Evolutionary conservation across 92 coral and sea anemone genomes (phyloP).

Genomic region (Phymanthus crucifer): DNA sequence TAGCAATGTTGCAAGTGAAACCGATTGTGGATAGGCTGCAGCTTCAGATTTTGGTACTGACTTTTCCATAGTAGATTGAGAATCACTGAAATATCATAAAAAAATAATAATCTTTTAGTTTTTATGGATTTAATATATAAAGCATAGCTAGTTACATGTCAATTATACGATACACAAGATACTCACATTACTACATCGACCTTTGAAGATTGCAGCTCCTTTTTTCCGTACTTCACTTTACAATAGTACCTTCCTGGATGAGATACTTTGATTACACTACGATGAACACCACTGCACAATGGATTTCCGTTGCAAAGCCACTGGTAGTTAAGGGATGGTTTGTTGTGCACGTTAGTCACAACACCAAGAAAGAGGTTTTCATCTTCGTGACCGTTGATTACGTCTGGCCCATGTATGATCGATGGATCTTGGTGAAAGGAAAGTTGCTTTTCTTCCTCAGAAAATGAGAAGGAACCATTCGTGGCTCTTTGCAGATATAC

Average conservation of each 20-base stretch:
- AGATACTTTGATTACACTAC: background rate
- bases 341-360: conserved; percentile 18
- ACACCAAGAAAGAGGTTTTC: conserved; percentile 21
- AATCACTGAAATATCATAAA: conserved; percentile 5
- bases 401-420: conserved; percentile 11
- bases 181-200: background rate
- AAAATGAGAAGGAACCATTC: conserved; percentile 15
- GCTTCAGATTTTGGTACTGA: background rate
- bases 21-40: background rate
- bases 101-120: background rate
- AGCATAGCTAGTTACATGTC: no score
- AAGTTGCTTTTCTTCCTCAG: background rate
- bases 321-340: conserved; percentile 12
- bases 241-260: conserved; percentile 23
- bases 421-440: background rate
- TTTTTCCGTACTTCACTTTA: background rate
- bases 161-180: no score
- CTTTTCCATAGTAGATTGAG: background rate
- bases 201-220: conserved; percentile 14
- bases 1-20: conserved; percentile 1
- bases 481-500: conserved; percentile 20
- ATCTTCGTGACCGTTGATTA: conserved; percentile 24
- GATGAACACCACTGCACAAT: conserved; percentile 13
- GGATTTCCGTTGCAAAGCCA: conserved; percentile 10
- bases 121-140: background rate